Conservation (phyloP, 2,797 vertebrate genomes). For the Eulemur albifrons region DNA sequence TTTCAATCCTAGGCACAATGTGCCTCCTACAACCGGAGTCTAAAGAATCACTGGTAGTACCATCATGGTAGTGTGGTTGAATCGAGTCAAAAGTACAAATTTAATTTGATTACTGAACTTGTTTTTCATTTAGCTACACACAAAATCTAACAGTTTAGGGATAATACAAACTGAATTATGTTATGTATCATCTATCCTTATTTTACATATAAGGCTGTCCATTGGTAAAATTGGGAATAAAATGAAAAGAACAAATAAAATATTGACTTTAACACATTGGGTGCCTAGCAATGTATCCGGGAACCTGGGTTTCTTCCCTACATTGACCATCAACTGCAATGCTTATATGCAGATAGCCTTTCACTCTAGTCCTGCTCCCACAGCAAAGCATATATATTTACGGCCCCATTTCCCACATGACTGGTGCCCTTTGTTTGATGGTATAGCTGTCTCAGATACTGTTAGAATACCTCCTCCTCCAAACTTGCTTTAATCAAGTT, state of each 20-base stretch:
- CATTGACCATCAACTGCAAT: neutral
- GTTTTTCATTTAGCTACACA: neutral
- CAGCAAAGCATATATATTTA: neutral
- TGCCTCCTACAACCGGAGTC: neutral
- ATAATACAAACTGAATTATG: neutral
- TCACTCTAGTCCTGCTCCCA: neutral
- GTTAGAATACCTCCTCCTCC: neutral
- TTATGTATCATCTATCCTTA: neutral
- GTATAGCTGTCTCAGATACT: neutral
- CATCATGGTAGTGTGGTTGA: neutral
- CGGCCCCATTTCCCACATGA: neutral
- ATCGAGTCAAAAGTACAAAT: neutral
- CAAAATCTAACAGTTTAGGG: neutral
- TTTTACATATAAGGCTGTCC: neutral
- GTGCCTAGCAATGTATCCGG: neutral
- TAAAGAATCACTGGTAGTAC: neutral
- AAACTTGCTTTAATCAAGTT: neutral
- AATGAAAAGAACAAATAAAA: neutral
- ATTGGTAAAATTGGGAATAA: neutral
- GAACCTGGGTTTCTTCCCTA: neutral
- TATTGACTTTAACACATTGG: neutral
- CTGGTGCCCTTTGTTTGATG: neutral
- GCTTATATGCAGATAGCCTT: neutral
- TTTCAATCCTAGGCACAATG: neutral
- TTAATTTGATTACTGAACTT: constrained; percentile 37